Base-by-base conservation (phyloP, 2,797 vertebrate genomes). In the Bucorvus abyssinicus region DNA sequence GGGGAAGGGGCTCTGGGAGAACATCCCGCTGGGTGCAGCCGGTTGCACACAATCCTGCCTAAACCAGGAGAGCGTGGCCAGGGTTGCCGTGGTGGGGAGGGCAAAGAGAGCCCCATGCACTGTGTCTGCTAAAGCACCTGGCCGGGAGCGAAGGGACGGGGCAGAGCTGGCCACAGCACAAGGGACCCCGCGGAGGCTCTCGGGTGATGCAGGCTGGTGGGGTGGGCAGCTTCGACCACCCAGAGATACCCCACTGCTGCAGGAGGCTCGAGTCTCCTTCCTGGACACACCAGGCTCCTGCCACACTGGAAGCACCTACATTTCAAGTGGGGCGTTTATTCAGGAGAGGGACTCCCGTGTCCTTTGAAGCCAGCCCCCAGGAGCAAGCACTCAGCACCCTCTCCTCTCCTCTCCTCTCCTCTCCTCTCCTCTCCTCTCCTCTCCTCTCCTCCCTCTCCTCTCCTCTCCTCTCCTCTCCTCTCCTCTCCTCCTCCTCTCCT, bases 201-300 rank as follows among this genome's bases (percentile, higher is more conserved):
- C 2, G 1, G 15, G 17, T 65, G 40, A n/a, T 38, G 8, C 52
- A 34, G 19, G 20, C 11, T 15, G n/a, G 12, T 14, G 36, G 16
- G 17, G 7, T 34, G 29, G 24, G 73, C 26, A 50, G 53, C 45
- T 49, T 49, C 29, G 53, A 63, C 36, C 3, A 0, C n/a, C 38
- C 60, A 26, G 60, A 14, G 14, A 8, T 2, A 15, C 45, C 38
- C 32, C 6, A 1, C 24, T 26, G 21, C 69, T 68, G 24, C 1
- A 0, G 6, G 29, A 67, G 23, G 34, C 27, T 76, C 2, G 1
- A 17, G 17, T n/a, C 44, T 47, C 52, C 32, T 53, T 27, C 29
- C 30, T 1, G 0, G 12, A n/a, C 7, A 5, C 1, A 0, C 67
- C 10, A 4, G 24, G 30, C 42, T 27, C 11, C 6, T 1, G 0